Evolutionary conservation across 2,113 vertebrate species (phyloP).

Genomic region (Pseudorectes ferrugineus): DNA sequence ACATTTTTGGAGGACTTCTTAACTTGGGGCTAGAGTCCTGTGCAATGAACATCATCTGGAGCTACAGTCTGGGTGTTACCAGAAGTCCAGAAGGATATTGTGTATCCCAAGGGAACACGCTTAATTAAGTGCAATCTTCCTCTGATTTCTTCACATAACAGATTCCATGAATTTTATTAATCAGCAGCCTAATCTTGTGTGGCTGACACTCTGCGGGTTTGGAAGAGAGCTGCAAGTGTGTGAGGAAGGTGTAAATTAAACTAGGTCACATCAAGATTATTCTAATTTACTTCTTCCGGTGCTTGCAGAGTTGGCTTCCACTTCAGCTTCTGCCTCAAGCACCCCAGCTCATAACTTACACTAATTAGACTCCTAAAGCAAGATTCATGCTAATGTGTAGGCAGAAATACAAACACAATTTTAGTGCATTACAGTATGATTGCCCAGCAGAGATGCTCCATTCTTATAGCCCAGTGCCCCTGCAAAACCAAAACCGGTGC

Average conservation of each 20-base stretch:
- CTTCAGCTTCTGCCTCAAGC: not conserved
- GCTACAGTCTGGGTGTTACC: not conserved
- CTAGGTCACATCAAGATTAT: not conserved
- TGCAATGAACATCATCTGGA: not conserved
- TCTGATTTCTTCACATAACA: not conserved
- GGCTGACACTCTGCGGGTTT: not conserved
- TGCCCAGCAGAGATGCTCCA: not conserved
- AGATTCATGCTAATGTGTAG: not conserved
- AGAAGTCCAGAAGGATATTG: not conserved
- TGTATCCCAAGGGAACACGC: not conserved
- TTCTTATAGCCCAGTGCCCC: not conserved
- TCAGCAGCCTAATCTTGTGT: not conserved
- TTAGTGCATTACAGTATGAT: not conserved
- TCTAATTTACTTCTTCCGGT: not conserved
- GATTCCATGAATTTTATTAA: not conserved
- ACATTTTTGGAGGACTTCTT: not conserved
- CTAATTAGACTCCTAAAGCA: not conserved
- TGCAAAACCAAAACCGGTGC: fast-evolving
- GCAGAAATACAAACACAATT: not conserved
- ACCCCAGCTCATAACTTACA: not conserved
- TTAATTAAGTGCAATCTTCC: not conserved
- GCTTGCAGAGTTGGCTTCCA: not conserved
- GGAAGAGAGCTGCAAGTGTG: not conserved
- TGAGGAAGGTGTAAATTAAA: constrained; percentile 15
- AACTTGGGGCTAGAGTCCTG: not conserved